A percentile compares a stretch with the other conserved stretches of the same genome.
phyloP scores from a whole-genome alignment of 2,113 vertebrate species.

The Promerops cafer region DNA sequence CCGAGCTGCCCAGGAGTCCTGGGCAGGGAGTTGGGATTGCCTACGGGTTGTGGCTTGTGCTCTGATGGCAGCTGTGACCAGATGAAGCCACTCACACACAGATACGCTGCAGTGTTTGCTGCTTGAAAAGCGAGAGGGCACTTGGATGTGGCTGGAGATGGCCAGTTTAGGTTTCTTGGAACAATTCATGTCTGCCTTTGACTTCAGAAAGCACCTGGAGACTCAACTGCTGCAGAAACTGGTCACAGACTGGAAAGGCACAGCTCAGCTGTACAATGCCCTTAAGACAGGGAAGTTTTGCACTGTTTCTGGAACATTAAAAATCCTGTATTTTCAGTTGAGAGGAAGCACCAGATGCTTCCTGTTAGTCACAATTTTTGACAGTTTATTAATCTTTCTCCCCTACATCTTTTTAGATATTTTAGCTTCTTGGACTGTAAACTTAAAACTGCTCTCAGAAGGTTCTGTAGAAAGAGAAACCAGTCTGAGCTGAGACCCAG shows the following conservation, averaged over 20 bases:
- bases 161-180: neutral
- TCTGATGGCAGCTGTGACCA: neutral
- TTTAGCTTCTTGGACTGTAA: neutral
- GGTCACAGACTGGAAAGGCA: neutral
- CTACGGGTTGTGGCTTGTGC: neutral
- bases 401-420: neutral
- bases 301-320: conserved; percentile 34
- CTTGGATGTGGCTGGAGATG: fast-evolving
- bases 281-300: conserved; percentile 24
- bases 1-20: fast-evolving
- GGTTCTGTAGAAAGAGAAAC: neutral
- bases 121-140: neutral
- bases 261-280: neutral
- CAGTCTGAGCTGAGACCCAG: neutral
- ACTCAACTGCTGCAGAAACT: neutral
- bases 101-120: fast-evolving
- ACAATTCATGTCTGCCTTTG: neutral
- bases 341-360: conserved; percentile 68
- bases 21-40: neutral
- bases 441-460: neutral
- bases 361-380: conserved; percentile 63
- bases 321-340: conserved; percentile 57
- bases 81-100: neutral
- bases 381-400: conserved; percentile 56
- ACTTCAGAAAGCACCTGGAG: neutral